phyloP scores from a whole-genome alignment of 2,888 invertebrate genomes.

The Autographa pulchrina region DNA sequence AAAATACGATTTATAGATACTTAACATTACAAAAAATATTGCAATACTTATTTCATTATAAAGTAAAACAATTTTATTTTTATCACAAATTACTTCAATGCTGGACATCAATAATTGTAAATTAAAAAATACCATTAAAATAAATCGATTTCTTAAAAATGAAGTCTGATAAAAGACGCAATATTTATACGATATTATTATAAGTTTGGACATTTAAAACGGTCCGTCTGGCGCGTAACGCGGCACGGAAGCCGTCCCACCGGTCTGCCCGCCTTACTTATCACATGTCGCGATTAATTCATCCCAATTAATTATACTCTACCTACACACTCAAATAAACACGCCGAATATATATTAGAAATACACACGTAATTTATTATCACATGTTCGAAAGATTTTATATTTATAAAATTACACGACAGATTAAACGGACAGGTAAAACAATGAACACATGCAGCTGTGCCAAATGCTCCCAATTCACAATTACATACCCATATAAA shows the following conservation, averaged over 20 bases:
- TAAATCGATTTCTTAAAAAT: background rate
- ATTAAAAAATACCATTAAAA: background rate
- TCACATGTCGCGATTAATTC: slow-evolving; percentile 67
- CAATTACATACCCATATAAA: slow-evolving; percentile 19
- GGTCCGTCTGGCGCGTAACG: slow-evolving; percentile 59
- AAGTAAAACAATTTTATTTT: background rate
- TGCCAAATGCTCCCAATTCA: slow-evolving; percentile 40
- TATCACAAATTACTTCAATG: background rate
- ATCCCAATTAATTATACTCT: slow-evolving; percentile 64
- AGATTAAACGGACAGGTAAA: slow-evolving; percentile 22
- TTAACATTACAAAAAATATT: background rate
- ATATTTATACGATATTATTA: slow-evolving; percentile 25
- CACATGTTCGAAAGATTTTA: background rate
- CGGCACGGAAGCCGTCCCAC: slow-evolving; percentile 70
- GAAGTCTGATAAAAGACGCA: slow-evolving; percentile 12
- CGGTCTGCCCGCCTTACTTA: slow-evolving; percentile 67
- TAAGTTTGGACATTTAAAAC: slow-evolving; percentile 37
- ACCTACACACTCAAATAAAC: slow-evolving; percentile 21
- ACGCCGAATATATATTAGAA: slow-evolving; percentile 5
- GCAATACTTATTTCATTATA: background rate
- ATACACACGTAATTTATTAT: slow-evolving; percentile 12
- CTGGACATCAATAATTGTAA: background rate
- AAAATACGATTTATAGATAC: too few relatives aligned
- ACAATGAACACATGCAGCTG: slow-evolving; percentile 30
- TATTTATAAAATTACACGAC: slow-evolving; percentile 3